phyloP scores from a whole-genome alignment of 2,113 vertebrate genomes.

The Peromyscus californicus region DNA sequence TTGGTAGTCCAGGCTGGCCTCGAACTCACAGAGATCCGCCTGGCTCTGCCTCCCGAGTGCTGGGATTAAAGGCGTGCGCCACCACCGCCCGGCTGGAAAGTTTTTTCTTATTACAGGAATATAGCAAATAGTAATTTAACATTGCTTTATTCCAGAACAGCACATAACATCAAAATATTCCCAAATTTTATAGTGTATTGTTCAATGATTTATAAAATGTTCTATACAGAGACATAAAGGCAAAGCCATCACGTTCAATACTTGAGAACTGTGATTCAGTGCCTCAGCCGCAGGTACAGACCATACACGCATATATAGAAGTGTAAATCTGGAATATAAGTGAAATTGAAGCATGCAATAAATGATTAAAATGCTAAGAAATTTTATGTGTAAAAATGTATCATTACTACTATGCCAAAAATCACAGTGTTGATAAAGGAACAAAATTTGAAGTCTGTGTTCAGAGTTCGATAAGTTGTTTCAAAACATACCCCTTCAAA shows the following conservation, averaged over 20 bases:
- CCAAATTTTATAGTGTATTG: neutral
- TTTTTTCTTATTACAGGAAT: neutral
- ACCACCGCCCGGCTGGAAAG: too few relatives aligned
- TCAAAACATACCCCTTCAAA: neutral
- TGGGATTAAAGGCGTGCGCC: too few relatives aligned
- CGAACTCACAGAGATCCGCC: too few relatives aligned
- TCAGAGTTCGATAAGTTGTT: neutral
- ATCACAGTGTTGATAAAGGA: neutral
- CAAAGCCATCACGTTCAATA: neutral
- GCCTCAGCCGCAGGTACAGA: neutral
- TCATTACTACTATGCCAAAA: neutral
- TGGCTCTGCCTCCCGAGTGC: too few relatives aligned
- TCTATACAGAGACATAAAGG: neutral
- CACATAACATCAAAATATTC: neutral
- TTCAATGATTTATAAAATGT: neutral
- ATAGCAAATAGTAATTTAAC: neutral
- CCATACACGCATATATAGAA: neutral
- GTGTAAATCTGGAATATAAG: neutral
- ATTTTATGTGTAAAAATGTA: neutral
- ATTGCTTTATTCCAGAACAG: neutral
- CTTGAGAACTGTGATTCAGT: neutral
- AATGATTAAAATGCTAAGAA: neutral
- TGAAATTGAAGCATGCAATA: neutral
- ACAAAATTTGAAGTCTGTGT: neutral
- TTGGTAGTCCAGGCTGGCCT: too few relatives aligned